Evolutionary conservation across 64 coral and sea anemone genomes (phyloP).

Genomic region (Stichodactyla helianthus): DNA sequence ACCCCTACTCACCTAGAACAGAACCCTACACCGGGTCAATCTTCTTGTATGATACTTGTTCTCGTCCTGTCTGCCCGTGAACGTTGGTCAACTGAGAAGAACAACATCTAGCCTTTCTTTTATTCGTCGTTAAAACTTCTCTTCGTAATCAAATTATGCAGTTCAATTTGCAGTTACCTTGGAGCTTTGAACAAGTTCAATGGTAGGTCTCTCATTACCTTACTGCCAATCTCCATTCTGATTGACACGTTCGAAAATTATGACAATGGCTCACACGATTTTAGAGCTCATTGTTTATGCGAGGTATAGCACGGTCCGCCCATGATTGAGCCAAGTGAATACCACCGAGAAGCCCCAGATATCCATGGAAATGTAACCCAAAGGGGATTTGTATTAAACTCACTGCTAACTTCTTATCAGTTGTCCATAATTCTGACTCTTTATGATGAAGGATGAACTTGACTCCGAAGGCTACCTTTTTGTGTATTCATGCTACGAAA

Average conservation of each 20-base stretch:
- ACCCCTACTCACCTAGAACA: background rate
- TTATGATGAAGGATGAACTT: background rate
- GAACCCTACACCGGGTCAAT: too few species aligned
- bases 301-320: constrained; percentile 3
- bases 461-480: background rate
- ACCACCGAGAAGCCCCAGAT: constrained; percentile 50
- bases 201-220: constrained; percentile 14
- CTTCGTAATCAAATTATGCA: constrained; percentile 20
- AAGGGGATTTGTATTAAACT: constrained; percentile 4
- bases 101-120: background rate
- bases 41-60: background rate
- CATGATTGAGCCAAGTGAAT: constrained; percentile 24
- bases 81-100: background rate
- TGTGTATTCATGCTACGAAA: background rate
- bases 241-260: constrained; percentile 6
- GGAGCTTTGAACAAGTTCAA: constrained; percentile 11
- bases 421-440: background rate
- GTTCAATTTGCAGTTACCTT: constrained; percentile 20
- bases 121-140: constrained; percentile 21
- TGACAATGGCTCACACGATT: constrained; percentile 26
- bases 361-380: constrained; percentile 41
- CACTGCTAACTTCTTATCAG: background rate
- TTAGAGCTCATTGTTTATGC: background rate
- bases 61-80: background rate
- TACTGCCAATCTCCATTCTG: constrained; percentile 18